Base-by-base conservation (phyloP, 2,888 invertebrate species). In the Pseudanteris insignis region DNA sequence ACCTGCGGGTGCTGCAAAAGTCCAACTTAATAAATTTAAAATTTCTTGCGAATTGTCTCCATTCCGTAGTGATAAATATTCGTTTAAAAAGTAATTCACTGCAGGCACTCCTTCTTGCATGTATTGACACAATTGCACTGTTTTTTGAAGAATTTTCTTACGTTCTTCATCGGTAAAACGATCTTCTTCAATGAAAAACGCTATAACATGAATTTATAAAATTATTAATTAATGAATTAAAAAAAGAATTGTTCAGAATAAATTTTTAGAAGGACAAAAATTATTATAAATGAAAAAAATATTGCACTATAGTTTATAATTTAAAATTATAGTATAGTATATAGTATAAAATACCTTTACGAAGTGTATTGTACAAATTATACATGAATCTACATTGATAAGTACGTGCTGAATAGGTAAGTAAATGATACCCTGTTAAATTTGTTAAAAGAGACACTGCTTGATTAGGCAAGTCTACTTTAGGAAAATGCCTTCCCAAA, bases 91-190 rank as follows among this genome's bases (percentile, higher is more conserved):
- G 24, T 71, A 61, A 63, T 72, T 70, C 0, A 79, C 71, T 4
- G 78, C 72, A 2, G 73, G 72, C 57, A 80, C 72, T 2, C 78
- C 80, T 47, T 78, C 75, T 25, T 79, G 78, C 70, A 79, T 77
- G 36, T 79, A 79, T 33, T 68, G 68, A 38, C 70, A 77, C 60
- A 79, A 76, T 44, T 72, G 70, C 4, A 63, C 53, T 2, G 75
- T 76, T 67, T 73, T 71, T 8, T 71, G 66, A 8, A 80, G 69
- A 24, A 80, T 50, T 25, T 62, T 64, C 36, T 69, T 65, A 34
- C 71, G 73, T 58, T 79, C 76, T 11, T 63, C 63, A 13, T 65
- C 41, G 1, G 76, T 67, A 60, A 70, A 76, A 57, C 64, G 66
- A 3, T 65, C 72, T 33, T 67, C 67, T 58, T 79, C 77, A 12